Percentiles rank a stretch among this genome's conserved stretches.
Evolutionary conservation across 2,888 invertebrate genomes (phyloP).

Genomic region (Theretra japonica): DNA sequence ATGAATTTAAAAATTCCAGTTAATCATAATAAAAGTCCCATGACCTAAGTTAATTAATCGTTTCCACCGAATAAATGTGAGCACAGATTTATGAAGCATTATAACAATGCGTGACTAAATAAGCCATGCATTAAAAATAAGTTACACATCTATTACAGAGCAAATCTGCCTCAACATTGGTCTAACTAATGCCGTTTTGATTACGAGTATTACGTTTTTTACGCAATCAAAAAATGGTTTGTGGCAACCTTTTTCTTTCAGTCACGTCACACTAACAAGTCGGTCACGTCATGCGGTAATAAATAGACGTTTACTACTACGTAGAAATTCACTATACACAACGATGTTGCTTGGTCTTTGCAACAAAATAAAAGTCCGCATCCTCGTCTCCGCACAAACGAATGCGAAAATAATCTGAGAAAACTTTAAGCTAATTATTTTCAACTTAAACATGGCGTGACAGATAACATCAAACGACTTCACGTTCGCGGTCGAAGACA

Average conservation of each 20-base stretch:
- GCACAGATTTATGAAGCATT: slow-evolving; percentile 32
- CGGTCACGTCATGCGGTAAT: slow-evolving; percentile 52
- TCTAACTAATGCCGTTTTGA: slow-evolving; percentile 77
- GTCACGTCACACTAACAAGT: slow-evolving; percentile 60
- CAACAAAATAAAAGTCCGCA: slow-evolving; percentile 43
- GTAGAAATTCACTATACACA: slow-evolving; percentile 49
- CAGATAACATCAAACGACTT: slow-evolving; percentile 29
- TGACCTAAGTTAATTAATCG: slow-evolving; percentile 39
- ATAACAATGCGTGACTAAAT: slow-evolving; percentile 54
- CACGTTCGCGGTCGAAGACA: slow-evolving; percentile 31
- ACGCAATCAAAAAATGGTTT: slow-evolving; percentile 51
- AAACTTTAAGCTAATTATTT: slow-evolving; percentile 35
- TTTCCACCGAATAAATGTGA: slow-evolving; percentile 39
- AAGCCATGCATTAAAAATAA: slow-evolving; percentile 57
- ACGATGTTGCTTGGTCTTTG: slow-evolving; percentile 40
- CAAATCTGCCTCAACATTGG: slow-evolving; percentile 55
- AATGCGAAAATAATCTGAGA: slow-evolving; percentile 33
- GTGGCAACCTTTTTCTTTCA: slow-evolving; percentile 48
- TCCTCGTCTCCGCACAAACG: background rate
- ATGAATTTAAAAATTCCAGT: background rate
- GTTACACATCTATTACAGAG: slow-evolving; percentile 49
- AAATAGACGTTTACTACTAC: slow-evolving; percentile 58
- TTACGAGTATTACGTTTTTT: slow-evolving; percentile 74
- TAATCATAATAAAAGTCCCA: background rate
- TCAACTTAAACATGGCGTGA: slow-evolving; percentile 32